These are phyloP conservation scores for Tachyglossus aculeatus DNA, from an alignment of 2,797 vertebrate genomes.

Conservation along the genomic window DNA sequence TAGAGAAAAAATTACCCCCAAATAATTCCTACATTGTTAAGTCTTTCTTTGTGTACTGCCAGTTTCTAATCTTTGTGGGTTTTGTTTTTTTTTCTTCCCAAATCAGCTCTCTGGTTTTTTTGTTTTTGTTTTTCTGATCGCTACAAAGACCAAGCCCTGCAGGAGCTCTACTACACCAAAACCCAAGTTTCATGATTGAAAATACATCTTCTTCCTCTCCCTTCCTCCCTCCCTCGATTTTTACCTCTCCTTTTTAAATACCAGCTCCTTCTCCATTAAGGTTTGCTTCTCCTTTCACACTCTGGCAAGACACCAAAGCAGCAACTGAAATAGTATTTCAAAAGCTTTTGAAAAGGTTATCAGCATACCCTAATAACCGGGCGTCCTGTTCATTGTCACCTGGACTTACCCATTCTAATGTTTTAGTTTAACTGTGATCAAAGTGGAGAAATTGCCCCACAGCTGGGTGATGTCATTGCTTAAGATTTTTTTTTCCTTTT, in stretches of 20 bases:
- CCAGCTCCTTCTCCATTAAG: not conserved
- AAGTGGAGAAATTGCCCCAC: not conserved
- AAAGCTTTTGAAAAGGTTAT: not conserved
- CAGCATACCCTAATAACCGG: not conserved
- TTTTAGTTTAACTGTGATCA: constrained; percentile 12
- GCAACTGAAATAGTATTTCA: not conserved
- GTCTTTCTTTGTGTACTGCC: constrained; percentile 7
- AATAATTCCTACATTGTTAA: constrained; percentile 24
- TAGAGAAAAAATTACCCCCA: not conserved
- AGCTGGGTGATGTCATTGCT: not conserved
- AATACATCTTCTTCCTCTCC: not conserved
- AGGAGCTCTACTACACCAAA: constrained; percentile 16
- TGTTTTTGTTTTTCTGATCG: constrained; percentile 32
- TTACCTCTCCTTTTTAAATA: not conserved
- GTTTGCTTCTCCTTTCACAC: too few species aligned
- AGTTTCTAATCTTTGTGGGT: constrained; percentile 7
- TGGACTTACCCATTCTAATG: not conserved
- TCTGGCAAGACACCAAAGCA: too few species aligned
- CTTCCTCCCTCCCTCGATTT: not conserved
- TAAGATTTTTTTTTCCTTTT: not conserved
- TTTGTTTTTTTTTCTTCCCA: not conserved
- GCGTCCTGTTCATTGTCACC: not conserved
- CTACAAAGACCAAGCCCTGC: not conserved
- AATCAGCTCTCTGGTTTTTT: constrained; percentile 9
- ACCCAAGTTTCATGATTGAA: constrained; percentile 39